These are phyloP conservation scores for Epicauta chinensis DNA, from an alignment of 1,140 invertebrate genomes.

Conservation along the genomic window DNA sequence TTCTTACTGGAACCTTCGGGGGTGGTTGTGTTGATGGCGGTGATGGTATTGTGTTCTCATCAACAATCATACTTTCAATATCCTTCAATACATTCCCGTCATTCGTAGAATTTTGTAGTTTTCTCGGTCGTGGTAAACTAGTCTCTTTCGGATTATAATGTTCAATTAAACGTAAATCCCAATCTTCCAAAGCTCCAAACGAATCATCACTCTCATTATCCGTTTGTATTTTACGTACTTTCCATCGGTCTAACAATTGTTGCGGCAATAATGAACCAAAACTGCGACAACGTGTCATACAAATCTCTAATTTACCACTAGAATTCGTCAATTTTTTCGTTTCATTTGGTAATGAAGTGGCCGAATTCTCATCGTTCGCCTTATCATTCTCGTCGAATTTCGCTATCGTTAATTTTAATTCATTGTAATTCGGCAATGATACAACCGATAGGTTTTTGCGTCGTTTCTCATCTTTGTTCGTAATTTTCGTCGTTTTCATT, in stretches of 20 bases:
- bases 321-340: constrained; percentile 33
- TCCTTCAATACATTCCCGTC: constrained; percentile 21
- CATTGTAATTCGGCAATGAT: constrained; percentile 49
- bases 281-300: constrained; percentile 41
- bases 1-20: constrained; percentile 31
- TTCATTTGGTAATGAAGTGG: constrained; percentile 32
- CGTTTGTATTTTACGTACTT: constrained; percentile 27
- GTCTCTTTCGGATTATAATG: constrained; percentile 42
- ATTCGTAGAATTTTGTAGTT: constrained; percentile 15
- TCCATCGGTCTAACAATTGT: constrained; percentile 38
- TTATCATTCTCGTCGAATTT: constrained; percentile 24
- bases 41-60: too few species aligned
- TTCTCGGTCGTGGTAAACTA: constrained; percentile 36
- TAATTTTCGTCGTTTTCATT: constrained; percentile 13
- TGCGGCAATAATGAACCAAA: constrained; percentile 42
- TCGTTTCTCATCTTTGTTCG: constrained; percentile 17
- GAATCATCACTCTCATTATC: constrained; percentile 43
- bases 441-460: constrained; percentile 41
- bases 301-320: constrained; percentile 37
- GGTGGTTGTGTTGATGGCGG: too few species aligned
- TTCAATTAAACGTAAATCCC: constrained; percentile 42
- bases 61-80: too few species aligned
- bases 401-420: constrained; percentile 39
- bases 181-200: constrained; percentile 44
- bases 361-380: constrained; percentile 14